Conservation (phyloP, 2,888 invertebrate species). For the Rhyacophila evoluta region DNA sequence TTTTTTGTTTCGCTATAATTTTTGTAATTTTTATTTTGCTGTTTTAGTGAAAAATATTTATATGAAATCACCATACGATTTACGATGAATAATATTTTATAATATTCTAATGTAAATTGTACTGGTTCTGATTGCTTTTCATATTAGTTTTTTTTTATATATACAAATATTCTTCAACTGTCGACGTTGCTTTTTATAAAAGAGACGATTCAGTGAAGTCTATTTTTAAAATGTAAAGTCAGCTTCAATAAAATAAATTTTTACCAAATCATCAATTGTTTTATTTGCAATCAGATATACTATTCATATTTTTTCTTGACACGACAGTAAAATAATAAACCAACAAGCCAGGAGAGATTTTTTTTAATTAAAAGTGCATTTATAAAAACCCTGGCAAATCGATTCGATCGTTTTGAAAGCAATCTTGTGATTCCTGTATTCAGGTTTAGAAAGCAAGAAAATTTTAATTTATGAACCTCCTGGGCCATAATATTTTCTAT, state of each 20-base stretch:
- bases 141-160: slow-evolving; percentile 25
- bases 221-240: slow-evolving; percentile 17
- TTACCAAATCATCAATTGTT: slow-evolving; percentile 27
- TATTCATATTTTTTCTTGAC: slow-evolving; percentile 17
- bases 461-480: background rate
- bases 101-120: slow-evolving; percentile 66
- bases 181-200: background rate
- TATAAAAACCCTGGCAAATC: background rate
- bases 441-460: background rate
- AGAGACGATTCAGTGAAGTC: background rate
- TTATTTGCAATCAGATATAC: slow-evolving; percentile 28
- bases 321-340: background rate
- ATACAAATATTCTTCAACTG: background rate
- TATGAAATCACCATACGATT: slow-evolving; percentile 70
- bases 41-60: slow-evolving; percentile 20
- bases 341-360: slow-evolving; percentile 29
- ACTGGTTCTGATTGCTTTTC: slow-evolving; percentile 69
- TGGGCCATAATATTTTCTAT: background rate
- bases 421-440: background rate
- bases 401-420: background rate
- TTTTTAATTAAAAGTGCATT: slow-evolving; percentile 16
- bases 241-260: background rate
- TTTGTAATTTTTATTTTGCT: slow-evolving; percentile 6
- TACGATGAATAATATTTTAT: slow-evolving; percentile 62
- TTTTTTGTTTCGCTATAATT: slow-evolving; percentile 63